Evolutionary conservation across 2,113 vertebrate species (phyloP).

Genomic region (Apteryx owenii): DNA sequence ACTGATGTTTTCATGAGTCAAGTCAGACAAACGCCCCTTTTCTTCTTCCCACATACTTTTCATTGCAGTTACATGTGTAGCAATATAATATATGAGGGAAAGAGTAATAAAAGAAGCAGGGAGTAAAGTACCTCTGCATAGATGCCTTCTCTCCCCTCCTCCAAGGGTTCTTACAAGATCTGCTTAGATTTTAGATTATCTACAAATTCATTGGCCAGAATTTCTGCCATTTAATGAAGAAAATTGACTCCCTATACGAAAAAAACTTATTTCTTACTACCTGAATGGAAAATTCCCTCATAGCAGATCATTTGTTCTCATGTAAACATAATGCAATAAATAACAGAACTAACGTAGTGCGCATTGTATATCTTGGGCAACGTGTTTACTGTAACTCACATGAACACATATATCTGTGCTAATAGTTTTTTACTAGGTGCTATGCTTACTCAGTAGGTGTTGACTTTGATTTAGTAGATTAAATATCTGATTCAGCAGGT

Average conservation of each 20-base stretch:
- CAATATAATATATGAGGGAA: not conserved
- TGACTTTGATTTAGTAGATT: slow-evolving; percentile 38
- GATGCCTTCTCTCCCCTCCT: not conserved
- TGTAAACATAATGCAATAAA: not conserved
- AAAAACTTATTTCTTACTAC: not conserved
- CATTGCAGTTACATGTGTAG: slow-evolving; percentile 8
- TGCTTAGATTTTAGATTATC: not conserved
- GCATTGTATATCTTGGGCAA: not conserved
- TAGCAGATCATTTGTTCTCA: not conserved
- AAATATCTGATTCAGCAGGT: slow-evolving; percentile 65
- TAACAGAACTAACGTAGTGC: not conserved
- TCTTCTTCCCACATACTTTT: not conserved
- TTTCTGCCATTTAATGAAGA: not conserved
- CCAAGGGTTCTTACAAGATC: not conserved
- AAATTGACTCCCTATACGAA: not conserved
- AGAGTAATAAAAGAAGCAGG: not conserved
- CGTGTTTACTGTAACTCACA: not conserved
- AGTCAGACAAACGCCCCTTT: not conserved
- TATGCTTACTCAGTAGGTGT: not conserved
- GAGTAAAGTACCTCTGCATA: not conserved
- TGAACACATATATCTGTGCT: not conserved
- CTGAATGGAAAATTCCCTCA: slow-evolving; percentile 13
- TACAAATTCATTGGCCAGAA: not conserved
- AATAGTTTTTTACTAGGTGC: not conserved
- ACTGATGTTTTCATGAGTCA: not conserved